Percentiles rank a stretch among this genome's conserved stretches.
These are phyloP conservation scores for Notothenia coriiceps DNA, from an alignment of 2,113 vertebrate species.

Conservation along the genomic window DNA sequence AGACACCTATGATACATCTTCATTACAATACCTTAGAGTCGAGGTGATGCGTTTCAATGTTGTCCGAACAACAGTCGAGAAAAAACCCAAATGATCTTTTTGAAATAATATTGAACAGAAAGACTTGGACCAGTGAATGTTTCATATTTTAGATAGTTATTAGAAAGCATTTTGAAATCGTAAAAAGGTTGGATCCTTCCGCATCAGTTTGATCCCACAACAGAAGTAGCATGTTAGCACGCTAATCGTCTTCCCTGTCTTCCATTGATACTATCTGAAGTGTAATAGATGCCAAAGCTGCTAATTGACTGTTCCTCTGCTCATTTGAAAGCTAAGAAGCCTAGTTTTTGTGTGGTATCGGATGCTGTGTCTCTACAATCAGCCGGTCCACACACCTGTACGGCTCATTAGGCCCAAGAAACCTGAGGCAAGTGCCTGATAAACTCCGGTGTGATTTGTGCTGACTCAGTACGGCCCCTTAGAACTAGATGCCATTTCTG, in stretches of 20 bases:
- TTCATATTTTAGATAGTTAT: too few relatives aligned
- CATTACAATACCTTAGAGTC: too few relatives aligned
- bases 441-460: conserved; percentile 65
- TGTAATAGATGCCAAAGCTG: conserved; percentile 15
- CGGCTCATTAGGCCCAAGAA: conserved; percentile 69
- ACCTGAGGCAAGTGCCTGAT: conserved; percentile 48
- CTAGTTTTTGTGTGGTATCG: conserved; percentile 14
- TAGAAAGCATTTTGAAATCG: neutral
- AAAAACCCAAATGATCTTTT: too few relatives aligned
- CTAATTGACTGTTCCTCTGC: conserved; percentile 45
- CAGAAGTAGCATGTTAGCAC: neutral
- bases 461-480: conserved; percentile 69
- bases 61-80: too few relatives aligned
- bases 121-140: too few relatives aligned
- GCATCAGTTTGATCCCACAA: too few relatives aligned
- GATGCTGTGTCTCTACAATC: conserved; percentile 20
- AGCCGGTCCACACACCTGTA: conserved; percentile 8
- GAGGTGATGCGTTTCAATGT: too few relatives aligned
- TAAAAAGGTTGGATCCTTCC: too few relatives aligned
- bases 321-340: conserved; percentile 16
- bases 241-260: neutral
- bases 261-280: conserved; percentile 18
- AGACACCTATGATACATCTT: too few relatives aligned
- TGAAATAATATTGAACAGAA: too few relatives aligned
- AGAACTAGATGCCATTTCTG: conserved; percentile 66